Evolutionary conservation across 1,140 invertebrate genomes (phyloP), one percentile per base, ranked within the genome.

Genomic region (Eurosta solidaginis): DNA sequence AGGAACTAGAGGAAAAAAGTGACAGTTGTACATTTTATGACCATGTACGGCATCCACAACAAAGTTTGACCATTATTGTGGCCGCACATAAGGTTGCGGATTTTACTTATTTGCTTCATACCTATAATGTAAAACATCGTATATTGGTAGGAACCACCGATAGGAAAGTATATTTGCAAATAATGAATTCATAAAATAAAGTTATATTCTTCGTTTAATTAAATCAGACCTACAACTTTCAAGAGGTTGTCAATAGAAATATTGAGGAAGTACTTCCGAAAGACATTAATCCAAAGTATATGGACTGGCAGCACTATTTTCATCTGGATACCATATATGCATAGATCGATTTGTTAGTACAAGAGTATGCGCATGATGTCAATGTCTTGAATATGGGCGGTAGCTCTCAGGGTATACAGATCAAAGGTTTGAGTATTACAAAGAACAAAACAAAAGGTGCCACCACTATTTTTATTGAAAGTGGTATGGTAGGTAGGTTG

Each of bases 381-480:
- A 80, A 88, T 1, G 77, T 90, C 0, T 27, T 92, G 0, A 83
- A 86, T 1, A 88, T 89, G 77, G 93, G 92, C 3, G 78, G 59
- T 2, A 89, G 90, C 7, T 89, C 89, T 74, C 90, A 93, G 83
- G 89, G 89, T 2, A 82, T 92, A 47, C 82, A 88, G 10, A 91
- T 93, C 4, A 91, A 90, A 79, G 92, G 92, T 2, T 85, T 93
- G 0, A 90, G 89, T 79, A 80, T 93, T 5, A 89, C 90, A 0
- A 89, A 90, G 17, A 87, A 89, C 0, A 27, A 78, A 2, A 83
- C 85, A 0, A 89, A 88, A n/a, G 86, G 85, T 27, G 88, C 4
- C 12, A 22, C 1, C 2, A 84, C 78, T 77, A 87, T 93, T 1
- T 90, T 92, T 27, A 82, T 93, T 0, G 92, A 93, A 85, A 63